Evolutionary conservation across 2,113 vertebrate genomes (phyloP).

Genomic region (Ancistrus triradiatus): DNA sequence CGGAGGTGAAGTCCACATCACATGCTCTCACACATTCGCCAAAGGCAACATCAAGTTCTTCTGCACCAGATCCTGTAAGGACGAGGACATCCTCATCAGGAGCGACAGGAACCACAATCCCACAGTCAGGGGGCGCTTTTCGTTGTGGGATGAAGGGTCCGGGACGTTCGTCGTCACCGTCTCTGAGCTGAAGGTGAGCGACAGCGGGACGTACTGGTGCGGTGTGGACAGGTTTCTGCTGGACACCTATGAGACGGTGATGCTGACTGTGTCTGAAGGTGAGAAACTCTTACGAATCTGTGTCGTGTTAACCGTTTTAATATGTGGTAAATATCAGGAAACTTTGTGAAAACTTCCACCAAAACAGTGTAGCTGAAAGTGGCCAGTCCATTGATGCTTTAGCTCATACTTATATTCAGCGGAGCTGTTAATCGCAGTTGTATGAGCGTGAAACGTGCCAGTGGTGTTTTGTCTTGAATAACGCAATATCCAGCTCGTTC

Average conservation of each 20-base stretch:
- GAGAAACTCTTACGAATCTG: no score
- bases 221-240: not conserved
- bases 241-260: not conserved
- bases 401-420: no score
- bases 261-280: not conserved
- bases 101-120: not conserved
- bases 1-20: not conserved
- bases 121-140: not conserved
- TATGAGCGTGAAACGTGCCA: no score
- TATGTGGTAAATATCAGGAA: no score
- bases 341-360: no score
- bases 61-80: not conserved
- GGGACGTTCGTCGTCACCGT: not conserved
- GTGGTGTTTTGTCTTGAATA: not conserved
- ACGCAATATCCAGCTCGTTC: not conserved
- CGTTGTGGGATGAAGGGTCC: not conserved
- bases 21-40: not conserved
- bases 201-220: not conserved
- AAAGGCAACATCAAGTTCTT: not conserved
- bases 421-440: no score
- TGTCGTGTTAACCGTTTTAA: no score
- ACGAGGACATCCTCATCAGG: not conserved
- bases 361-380: no score
- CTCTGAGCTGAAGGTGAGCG: not conserved
- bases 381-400: no score